Evolutionary conservation across 2,113 vertebrate species (phyloP).

Genomic region (Harpagus bidentatus): DNA sequence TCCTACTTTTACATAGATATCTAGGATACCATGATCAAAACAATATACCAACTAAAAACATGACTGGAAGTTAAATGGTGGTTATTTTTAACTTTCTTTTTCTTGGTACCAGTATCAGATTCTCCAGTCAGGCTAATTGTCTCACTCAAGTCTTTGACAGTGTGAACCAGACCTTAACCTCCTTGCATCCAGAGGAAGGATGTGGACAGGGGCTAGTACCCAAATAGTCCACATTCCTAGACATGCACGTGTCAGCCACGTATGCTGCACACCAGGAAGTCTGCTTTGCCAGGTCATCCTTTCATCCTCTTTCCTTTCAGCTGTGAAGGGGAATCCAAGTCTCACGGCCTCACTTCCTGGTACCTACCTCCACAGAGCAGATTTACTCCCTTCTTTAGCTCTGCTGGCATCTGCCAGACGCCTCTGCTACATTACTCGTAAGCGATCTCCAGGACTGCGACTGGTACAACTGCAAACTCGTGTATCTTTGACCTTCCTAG

Average conservation of each 20-base stretch:
- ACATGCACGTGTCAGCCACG: accelerated
- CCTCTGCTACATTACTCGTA: background rate
- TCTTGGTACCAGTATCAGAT: background rate
- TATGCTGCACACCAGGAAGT: background rate
- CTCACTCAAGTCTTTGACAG: background rate
- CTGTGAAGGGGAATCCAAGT: background rate
- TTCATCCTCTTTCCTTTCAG: background rate
- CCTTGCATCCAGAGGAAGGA: background rate
- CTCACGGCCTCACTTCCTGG: background rate
- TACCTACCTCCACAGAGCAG: background rate
- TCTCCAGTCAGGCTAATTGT: background rate
- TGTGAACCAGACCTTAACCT: background rate
- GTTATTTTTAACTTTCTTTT: background rate
- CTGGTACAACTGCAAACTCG: background rate
- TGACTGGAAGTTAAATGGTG: background rate
- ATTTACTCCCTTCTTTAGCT: background rate
- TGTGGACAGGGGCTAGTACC: background rate
- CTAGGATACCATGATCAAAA: background rate
- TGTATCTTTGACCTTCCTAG: background rate
- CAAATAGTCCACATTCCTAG: background rate
- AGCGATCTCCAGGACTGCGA: background rate
- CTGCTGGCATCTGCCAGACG: background rate
- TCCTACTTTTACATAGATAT: background rate
- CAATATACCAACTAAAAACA: background rate
- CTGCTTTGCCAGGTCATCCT: background rate